These are phyloP conservation scores for Percopsis transmontana DNA, from an alignment of 2,113 vertebrate species.

Conservation along the genomic window DNA sequence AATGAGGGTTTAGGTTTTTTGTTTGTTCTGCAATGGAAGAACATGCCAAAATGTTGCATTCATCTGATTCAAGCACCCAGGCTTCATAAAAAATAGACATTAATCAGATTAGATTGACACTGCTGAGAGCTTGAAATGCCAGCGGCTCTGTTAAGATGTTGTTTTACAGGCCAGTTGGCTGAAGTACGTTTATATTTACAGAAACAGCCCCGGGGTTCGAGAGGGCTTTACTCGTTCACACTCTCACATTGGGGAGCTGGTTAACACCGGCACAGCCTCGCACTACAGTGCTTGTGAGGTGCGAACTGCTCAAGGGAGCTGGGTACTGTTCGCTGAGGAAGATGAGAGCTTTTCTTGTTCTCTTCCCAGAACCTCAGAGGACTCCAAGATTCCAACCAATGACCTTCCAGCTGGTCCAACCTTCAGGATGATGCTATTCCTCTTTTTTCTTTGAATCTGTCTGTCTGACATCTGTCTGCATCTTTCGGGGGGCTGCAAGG, in stretches of 20 bases:
- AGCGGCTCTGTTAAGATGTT: conserved; percentile 19
- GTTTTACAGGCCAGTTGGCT: conserved; percentile 13
- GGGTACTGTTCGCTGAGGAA: too few species aligned
- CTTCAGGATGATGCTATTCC: too few species aligned
- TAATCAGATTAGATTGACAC: conserved; percentile 17
- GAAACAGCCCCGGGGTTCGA: not conserved
- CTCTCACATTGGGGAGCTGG: not conserved
- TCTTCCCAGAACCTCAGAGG: conserved; percentile 3
- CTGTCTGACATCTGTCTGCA: too few species aligned
- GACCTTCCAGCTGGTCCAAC: conserved; percentile 22
- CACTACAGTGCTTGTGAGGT: not conserved
- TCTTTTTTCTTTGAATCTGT: too few species aligned
- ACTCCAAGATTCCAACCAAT: conserved; percentile 19
- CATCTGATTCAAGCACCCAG: conserved; percentile 9
- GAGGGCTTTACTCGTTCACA: conserved; percentile 2
- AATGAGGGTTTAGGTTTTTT: not conserved
- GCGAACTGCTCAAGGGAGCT: too few species aligned
- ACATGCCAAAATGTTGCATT: conserved; percentile 26
- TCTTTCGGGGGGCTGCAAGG: conserved; percentile 45
- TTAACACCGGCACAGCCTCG: not conserved
- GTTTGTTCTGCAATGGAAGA: conserved; percentile 8
- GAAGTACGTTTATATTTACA: conserved; percentile 14
- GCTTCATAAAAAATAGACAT: conserved; percentile 18
- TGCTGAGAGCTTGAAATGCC: conserved; percentile 12
- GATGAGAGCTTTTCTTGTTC: conserved; percentile 6